phyloP scores from a whole-genome alignment of 2,888 invertebrate genomes.

The Plagodis pulveraria region DNA sequence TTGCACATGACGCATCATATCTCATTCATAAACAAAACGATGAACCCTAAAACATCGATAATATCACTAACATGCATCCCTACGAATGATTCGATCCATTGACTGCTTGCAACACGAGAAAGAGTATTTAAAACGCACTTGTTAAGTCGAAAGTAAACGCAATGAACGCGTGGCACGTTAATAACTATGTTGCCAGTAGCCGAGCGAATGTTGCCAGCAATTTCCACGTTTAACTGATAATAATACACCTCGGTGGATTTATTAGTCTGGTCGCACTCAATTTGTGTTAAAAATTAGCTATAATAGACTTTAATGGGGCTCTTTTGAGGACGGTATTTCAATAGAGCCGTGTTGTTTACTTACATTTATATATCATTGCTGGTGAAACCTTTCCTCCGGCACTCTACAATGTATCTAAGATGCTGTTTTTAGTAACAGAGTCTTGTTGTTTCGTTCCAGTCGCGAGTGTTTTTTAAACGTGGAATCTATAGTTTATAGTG shows the following conservation, averaged over 20 bases:
- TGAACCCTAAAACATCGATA: too few relatives aligned
- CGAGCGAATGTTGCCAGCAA: slow-evolving; percentile 16
- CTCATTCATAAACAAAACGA: too few relatives aligned
- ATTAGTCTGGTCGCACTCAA: slow-evolving; percentile 33
- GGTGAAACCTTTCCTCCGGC: too few relatives aligned
- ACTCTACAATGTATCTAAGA: too few relatives aligned
- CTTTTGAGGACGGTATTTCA: background rate
- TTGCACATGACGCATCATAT: too few relatives aligned
- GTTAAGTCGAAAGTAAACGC: slow-evolving; percentile 26
- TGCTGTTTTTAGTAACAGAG: too few relatives aligned
- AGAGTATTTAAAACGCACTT: slow-evolving; percentile 20
- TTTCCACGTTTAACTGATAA: slow-evolving; percentile 39
- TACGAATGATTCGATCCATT: slow-evolving; percentile 14
- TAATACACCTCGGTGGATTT: slow-evolving; percentile 31
- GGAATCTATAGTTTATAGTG: too few relatives aligned
- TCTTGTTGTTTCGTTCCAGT: too few relatives aligned
- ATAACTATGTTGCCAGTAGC: slow-evolving; percentile 29
- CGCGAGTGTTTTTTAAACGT: too few relatives aligned
- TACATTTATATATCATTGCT: too few relatives aligned
- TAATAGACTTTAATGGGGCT: background rate
- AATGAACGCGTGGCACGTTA: slow-evolving; percentile 22
- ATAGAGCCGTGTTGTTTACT: too few relatives aligned
- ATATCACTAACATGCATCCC: slow-evolving; percentile 1
- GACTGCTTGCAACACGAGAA: slow-evolving; percentile 11
- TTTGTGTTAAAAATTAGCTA: slow-evolving; percentile 21